A percentile compares a stretch with the other conserved stretches of the same genome.
Conservation (phyloP, 2,888 invertebrate genomes). For the Listrodromus nycthemerus region DNA sequence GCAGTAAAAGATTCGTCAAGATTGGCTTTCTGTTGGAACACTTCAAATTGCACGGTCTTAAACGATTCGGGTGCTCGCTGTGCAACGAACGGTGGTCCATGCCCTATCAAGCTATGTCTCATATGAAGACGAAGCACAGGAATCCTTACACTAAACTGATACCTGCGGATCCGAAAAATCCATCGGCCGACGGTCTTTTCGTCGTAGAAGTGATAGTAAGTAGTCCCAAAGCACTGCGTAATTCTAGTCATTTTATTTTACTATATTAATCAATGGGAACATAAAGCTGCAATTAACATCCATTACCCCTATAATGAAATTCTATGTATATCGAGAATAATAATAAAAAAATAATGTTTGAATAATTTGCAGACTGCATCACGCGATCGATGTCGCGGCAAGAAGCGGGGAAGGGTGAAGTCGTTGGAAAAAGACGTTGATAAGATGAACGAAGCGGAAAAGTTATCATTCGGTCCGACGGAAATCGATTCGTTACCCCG, state of each 20-base stretch:
- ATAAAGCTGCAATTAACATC: not conserved
- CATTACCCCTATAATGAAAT: not conserved
- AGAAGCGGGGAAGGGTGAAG: slow-evolving; percentile 75
- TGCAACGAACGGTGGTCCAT: slow-evolving; percentile 84
- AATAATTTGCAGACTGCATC: slow-evolving; percentile 8
- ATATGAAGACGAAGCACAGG: slow-evolving; percentile 86
- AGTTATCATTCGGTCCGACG: slow-evolving; percentile 85
- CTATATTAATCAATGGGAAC: too few relatives aligned
- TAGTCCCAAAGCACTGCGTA: slow-evolving; percentile 33
- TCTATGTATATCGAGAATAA: not conserved
- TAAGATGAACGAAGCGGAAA: slow-evolving; percentile 75
- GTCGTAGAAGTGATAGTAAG: slow-evolving; percentile 84
- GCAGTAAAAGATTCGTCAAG: slow-evolving; percentile 84
- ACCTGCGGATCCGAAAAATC: slow-evolving; percentile 85
- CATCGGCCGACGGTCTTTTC: slow-evolving; percentile 85
- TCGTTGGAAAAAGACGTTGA: slow-evolving; percentile 69
- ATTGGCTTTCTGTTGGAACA: slow-evolving; percentile 86
- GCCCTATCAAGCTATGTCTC: slow-evolving; percentile 81
- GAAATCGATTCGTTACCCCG: slow-evolving; percentile 89
- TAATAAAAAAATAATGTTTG: not conserved
- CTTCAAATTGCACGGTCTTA: slow-evolving; percentile 87
- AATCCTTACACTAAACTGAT: slow-evolving; percentile 82
- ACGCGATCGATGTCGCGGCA: slow-evolving; percentile 62
- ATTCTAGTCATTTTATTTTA: not conserved
- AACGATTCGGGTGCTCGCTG: slow-evolving; percentile 87